Percentiles rank a stretch among this genome's conserved stretches.
Evolutionary conservation across 2,797 vertebrate species (phyloP).

Genomic region (Sebastes jordani): DNA sequence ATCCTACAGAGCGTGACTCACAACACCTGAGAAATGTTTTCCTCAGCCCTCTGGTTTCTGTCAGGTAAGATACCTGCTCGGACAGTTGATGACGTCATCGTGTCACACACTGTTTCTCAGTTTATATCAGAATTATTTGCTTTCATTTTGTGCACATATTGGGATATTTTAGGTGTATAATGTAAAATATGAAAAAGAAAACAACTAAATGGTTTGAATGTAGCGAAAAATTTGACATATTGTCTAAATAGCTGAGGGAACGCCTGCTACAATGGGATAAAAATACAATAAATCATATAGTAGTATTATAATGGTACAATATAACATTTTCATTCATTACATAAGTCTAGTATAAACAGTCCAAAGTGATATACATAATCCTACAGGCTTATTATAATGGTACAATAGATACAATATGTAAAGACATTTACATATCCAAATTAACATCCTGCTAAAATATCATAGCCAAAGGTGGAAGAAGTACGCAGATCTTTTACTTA

Average conservation of each 20-base stretch:
- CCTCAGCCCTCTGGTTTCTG: constrained; percentile 54
- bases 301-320: background rate
- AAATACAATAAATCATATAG: background rate
- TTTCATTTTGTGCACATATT: background rate
- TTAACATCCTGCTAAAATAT: background rate
- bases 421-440: background rate
- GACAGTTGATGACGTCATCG: constrained; percentile 21
- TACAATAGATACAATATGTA: background rate
- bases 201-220: background rate
- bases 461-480: too few species aligned
- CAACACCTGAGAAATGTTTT: constrained; percentile 8
- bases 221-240: background rate
- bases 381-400: background rate
- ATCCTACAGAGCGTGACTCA: constrained; percentile 41
- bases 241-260: background rate
- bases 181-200: background rate
- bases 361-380: background rate
- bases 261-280: background rate
- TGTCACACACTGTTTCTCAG: background rate
- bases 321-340: background rate
- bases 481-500: too few species aligned
- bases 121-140: background rate
- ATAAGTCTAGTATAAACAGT: background rate
- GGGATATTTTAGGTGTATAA: background rate
- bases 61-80: constrained; percentile 1